phyloP scores from a whole-genome alignment of 2,797 vertebrate species.

The Crypturellus tataupa region DNA sequence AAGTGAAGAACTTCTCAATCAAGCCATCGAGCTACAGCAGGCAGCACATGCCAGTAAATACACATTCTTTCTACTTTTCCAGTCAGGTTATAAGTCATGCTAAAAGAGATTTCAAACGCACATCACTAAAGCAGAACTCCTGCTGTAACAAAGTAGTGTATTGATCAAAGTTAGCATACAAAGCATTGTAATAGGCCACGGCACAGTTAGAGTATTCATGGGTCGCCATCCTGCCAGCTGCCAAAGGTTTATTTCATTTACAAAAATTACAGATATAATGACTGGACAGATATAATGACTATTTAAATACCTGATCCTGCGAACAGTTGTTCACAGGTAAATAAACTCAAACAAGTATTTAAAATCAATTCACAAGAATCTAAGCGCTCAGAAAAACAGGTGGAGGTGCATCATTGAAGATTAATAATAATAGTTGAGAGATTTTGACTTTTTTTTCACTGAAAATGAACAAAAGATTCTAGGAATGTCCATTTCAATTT shows the following conservation, averaged over 20 bases:
- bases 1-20: conserved; percentile 85
- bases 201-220: neutral
- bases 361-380: neutral
- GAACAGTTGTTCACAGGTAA: neutral
- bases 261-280: neutral
- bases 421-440: neutral
- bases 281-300: neutral
- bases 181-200: neutral
- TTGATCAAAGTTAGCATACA: neutral
- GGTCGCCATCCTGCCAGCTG: neutral
- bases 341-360: neutral
- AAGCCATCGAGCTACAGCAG: conserved; percentile 83
- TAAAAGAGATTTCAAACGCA: conserved; percentile 29
- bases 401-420: neutral
- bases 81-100: neutral
- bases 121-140: conserved; percentile 24
- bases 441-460: neutral
- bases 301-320: neutral
- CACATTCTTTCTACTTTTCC: conserved; percentile 7
- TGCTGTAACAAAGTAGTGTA: neutral
- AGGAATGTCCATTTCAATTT: neutral
- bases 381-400: neutral
- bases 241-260: neutral
- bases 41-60: conserved; percentile 86
- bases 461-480: neutral